Conservation (phyloP, 2,888 invertebrate genomes). For the Drosophila monieri region DNA sequence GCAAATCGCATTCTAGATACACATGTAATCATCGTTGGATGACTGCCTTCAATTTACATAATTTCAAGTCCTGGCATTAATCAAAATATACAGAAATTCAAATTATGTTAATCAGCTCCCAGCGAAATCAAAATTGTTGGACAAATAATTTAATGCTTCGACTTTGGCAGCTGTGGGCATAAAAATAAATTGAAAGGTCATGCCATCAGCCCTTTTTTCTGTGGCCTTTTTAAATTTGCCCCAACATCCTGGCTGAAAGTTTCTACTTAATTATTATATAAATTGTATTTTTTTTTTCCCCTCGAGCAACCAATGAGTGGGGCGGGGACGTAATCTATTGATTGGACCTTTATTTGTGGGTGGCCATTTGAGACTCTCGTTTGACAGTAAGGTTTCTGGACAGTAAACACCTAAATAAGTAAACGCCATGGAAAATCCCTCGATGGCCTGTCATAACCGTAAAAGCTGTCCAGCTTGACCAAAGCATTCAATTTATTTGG, state of each 20-base stretch:
- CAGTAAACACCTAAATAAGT: conserved; percentile 40
- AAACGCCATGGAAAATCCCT: conserved; percentile 27
- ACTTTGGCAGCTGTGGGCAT: neutral
- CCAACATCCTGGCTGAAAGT: neutral
- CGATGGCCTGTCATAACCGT: conserved; percentile 39
- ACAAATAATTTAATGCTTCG: conserved; percentile 17
- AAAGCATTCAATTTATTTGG: conserved; percentile 40
- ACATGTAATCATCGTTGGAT: conserved; percentile 23
- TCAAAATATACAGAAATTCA: conserved; percentile 9
- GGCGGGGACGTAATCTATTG: conserved; percentile 11
- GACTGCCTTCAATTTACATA: conserved; percentile 30
- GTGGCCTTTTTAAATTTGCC: neutral
- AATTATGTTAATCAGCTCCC: conserved; percentile 40
- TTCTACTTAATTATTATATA: conserved; percentile 11
- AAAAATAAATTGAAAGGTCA: conserved; percentile 10
- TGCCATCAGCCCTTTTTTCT: neutral
- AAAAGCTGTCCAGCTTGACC: conserved; percentile 37
- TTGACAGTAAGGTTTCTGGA: neutral
- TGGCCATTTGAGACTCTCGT: conserved; percentile 9
- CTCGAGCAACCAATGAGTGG: neutral
- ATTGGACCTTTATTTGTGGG: conserved; percentile 10
- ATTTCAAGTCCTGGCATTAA: conserved; percentile 34
- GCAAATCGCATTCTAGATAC: neutral
- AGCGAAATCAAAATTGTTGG: conserved; percentile 29
- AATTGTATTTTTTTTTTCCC: neutral